Evolutionary conservation across 2,113 vertebrate genomes (phyloP).

Genomic region (Conger conger): DNA sequence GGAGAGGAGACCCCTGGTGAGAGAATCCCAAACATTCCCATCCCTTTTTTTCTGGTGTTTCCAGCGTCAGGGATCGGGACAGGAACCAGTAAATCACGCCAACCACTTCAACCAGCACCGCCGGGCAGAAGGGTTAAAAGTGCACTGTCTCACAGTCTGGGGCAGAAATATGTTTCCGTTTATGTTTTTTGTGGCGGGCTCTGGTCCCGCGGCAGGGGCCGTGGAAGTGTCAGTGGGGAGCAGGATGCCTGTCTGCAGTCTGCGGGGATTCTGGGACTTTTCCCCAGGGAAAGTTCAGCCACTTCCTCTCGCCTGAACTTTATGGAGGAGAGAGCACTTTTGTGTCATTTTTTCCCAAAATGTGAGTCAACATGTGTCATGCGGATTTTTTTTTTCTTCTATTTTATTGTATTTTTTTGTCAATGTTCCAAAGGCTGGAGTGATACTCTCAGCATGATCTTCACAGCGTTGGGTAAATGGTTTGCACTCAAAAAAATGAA

Average conservation of each 20-base stretch:
- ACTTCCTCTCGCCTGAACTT: constrained; percentile 49
- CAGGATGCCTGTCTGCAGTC: constrained; percentile 49
- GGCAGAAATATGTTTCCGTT: constrained; percentile 12
- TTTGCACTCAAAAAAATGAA: too few species aligned
- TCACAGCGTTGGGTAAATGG: not conserved
- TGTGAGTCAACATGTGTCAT: not conserved
- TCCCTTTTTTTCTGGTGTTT: not conserved
- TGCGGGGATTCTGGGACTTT: constrained; percentile 48
- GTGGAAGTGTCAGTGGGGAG: constrained; percentile 22
- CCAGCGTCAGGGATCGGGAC: not conserved
- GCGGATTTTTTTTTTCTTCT: too few species aligned
- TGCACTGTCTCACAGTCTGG: not conserved
- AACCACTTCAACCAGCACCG: not conserved
- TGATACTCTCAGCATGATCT: not conserved
- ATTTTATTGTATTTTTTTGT: not conserved
- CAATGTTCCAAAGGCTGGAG: not conserved
- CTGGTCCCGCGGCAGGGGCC: constrained; percentile 16
- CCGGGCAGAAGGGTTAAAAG: not conserved
- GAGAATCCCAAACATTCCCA: constrained; percentile 5
- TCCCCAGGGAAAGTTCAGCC: constrained; percentile 63
- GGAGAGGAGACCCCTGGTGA: not conserved
- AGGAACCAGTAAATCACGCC: constrained; percentile 1
- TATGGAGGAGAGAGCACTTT: not conserved
- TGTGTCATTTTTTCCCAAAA: not conserved
- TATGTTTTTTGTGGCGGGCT: constrained; percentile 14